These are phyloP conservation scores for Trichonephila clavipes DNA, from an alignment of 1,140 invertebrate species.

Conservation along the genomic window DNA sequence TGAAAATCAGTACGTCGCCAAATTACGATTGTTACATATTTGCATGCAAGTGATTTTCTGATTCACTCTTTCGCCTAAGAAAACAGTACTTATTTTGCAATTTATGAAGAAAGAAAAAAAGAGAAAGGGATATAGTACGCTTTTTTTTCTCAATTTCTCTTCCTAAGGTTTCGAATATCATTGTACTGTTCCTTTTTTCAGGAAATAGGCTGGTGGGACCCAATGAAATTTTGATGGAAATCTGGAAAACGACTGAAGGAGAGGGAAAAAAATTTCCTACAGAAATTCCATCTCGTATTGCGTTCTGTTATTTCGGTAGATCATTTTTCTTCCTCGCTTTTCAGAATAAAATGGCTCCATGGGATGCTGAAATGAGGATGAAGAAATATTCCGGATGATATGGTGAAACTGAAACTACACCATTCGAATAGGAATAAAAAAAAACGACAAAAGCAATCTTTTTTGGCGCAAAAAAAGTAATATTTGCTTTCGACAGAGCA, in stretches of 20 bases:
- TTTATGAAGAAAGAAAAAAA: neutral
- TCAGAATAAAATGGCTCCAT: constrained; percentile 47
- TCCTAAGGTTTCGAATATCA: constrained; percentile 38
- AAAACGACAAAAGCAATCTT: neutral
- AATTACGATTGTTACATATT: constrained; percentile 1
- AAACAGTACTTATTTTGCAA: constrained; percentile 52
- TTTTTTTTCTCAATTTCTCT: neutral
- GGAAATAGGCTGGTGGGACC: constrained; percentile 51
- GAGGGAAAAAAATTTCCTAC: neutral
- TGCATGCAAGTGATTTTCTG: constrained; percentile 10
- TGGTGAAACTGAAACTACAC: neutral
- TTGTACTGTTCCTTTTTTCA: neutral
- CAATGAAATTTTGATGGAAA: constrained; percentile 75
- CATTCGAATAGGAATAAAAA: constrained; percentile 7
- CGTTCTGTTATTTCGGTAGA: constrained; percentile 62
- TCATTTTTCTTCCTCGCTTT: constrained; percentile 69
- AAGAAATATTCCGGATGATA: constrained; percentile 44
- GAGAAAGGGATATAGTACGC: constrained; percentile 1
- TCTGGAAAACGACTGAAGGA: constrained; percentile 30
- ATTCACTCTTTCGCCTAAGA: constrained; percentile 2
- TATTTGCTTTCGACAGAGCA: neutral
- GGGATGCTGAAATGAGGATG: constrained; percentile 47
- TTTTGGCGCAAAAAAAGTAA: neutral
- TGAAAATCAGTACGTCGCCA: neutral
- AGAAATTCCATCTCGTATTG: constrained; percentile 73